Evolutionary conservation across 2,113 vertebrate genomes (phyloP), one percentile per base, ranked within the genome.

Genomic region (Uria aalge): DNA sequence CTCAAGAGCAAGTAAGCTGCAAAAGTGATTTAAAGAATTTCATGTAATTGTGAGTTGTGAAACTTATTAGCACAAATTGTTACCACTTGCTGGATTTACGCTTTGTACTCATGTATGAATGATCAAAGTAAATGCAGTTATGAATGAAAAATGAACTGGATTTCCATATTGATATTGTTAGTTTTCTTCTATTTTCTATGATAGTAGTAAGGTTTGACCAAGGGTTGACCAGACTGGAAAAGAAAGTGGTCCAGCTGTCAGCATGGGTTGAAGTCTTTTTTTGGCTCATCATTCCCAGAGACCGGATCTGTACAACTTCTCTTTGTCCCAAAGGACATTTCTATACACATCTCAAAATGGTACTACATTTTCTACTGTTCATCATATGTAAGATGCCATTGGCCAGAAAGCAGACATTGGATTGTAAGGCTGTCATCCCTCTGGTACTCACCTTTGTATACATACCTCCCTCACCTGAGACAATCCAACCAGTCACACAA

Each of bases 21-120:
- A 82, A 90, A 94, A 72, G 3, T 43, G 11, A 62, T 73, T 72
- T 36, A 24, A 66, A 56, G 5, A 60, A 36, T 43, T 12, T 55
- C 12, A 15, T 2, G 5, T 29, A 27, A 53, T 27, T 53, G 23
- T 53, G 52, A 53, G 52, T 30, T 48, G 21, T 22, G 34, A 64
- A 79, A 76, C 6, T 56, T 5, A 2, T 68, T 69, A 57, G 12
- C 45, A 84, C 5, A 86, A 55, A 20, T 29, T 57, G 38, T 67
- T 18, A 47, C 1, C 30, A 43, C 8, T 59, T 52, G 8, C 15
- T 81, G 27, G 21, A 43, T 3, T 62, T 62, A 13, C 0, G 0
- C 12, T 41, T 85, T 53, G 12, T n/a, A 53, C 5, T 71, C 9
- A 7, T n/a, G 6, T 14, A 38, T 12, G 11, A 83, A 77, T 57